These are phyloP conservation scores for Gavia stellata DNA, from an alignment of 2,113 vertebrate genomes.

Conservation along the genomic window DNA sequence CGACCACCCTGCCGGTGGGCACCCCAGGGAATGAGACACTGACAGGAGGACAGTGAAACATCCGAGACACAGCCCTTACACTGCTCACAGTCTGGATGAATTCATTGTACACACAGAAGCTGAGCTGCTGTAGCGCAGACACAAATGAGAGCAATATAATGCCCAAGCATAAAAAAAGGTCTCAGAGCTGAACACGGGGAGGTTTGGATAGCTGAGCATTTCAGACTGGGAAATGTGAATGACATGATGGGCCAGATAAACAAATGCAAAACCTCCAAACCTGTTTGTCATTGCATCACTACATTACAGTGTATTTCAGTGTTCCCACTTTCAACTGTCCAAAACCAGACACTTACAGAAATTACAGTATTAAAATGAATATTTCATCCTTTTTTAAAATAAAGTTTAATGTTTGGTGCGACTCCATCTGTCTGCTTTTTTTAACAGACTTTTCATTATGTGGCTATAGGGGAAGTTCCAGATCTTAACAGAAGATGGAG, in stretches of 20 bases:
- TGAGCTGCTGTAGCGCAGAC: not conserved
- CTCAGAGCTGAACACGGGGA: not conserved
- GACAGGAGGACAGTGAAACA: not conserved
- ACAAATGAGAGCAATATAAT: fast-evolving
- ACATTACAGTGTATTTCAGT: not conserved
- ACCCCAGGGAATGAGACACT: not conserved
- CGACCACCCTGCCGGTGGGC: too few species aligned
- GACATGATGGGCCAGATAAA: not conserved
- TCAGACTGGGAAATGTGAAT: not conserved
- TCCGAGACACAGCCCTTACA: not conserved
- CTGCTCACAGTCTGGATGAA: not conserved
- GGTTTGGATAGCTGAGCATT: not conserved
- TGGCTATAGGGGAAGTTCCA: not conserved
- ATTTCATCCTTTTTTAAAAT: not conserved
- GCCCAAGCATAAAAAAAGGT: not conserved
- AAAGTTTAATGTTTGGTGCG: not conserved
- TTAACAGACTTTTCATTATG: not conserved
- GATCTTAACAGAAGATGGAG: not conserved
- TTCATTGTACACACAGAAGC: not conserved
- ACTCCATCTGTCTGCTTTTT: not conserved
- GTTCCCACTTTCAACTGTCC: not conserved
- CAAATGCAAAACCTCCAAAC: not conserved
- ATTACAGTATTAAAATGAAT: not conserved
- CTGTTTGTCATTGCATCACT: not conserved
- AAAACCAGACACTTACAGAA: not conserved